These are phyloP conservation scores for Oxyura jamaicensis DNA, from an alignment of 2,113 vertebrate genomes.

Conservation along the genomic window DNA sequence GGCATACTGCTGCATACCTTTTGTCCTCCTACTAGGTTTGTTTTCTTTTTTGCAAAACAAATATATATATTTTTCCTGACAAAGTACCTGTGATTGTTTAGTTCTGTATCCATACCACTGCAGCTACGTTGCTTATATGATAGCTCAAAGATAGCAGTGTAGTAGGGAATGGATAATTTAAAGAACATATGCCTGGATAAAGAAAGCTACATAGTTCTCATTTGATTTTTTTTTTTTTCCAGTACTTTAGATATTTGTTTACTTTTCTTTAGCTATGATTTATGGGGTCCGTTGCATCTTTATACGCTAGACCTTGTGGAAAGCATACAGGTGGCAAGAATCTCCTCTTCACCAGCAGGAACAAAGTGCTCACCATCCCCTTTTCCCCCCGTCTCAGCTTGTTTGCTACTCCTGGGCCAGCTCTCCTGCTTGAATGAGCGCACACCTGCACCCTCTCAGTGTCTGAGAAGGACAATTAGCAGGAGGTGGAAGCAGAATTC, in stretches of 20 bases:
- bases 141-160: not conserved
- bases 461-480: not conserved
- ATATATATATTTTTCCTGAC: not conserved
- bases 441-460: not conserved
- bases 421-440: not conserved
- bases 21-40: not conserved
- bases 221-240: not conserved
- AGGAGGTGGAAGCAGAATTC: not conserved
- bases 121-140: not conserved
- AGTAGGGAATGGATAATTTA: not conserved
- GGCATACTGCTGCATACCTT: not conserved
- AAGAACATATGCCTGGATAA: not conserved
- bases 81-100: not conserved
- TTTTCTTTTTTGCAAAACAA: not conserved
- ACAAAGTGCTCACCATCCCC: not conserved
- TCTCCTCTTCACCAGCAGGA: not conserved
- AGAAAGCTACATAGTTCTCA: not conserved
- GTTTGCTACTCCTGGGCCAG: not conserved
- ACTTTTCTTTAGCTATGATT: not conserved
- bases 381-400: not conserved
- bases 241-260: not conserved
- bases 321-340: not conserved
- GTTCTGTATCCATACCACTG: fast-evolving
- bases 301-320: not conserved
- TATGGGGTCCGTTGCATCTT: not conserved